phyloP scores from a whole-genome alignment of 2,113 vertebrate genomes.

The Glaucidium brasilianum region DNA sequence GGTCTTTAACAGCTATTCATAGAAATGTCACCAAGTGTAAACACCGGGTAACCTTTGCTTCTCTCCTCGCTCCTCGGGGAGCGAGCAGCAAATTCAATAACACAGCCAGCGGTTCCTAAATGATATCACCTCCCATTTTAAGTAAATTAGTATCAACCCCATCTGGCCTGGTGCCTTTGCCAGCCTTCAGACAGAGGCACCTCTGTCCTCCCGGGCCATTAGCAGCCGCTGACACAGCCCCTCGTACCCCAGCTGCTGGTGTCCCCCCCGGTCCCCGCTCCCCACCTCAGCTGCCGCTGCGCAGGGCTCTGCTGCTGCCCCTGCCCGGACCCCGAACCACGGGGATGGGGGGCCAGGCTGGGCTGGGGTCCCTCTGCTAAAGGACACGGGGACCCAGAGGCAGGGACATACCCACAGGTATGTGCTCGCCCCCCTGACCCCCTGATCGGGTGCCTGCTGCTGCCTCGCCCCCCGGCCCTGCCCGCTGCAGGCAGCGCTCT shows the following conservation, averaged over 20 bases:
- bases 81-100: neutral
- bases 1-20: slow-evolving; percentile 32
- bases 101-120: neutral
- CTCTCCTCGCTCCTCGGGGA: neutral
- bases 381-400: neutral
- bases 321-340: rapidly evolving
- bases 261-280: neutral
- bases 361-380: neutral
- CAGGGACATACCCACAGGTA: neutral
- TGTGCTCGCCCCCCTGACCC: rapidly evolving
- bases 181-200: rapidly evolving
- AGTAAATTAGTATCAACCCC: neutral
- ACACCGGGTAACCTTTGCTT: slow-evolving; percentile 34
- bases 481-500: neutral
- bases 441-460: neutral
- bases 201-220: neutral
- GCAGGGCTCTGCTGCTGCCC: neutral
- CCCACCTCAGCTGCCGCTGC: neutral
- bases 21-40: slow-evolving; percentile 52
- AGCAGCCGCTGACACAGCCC: neutral
- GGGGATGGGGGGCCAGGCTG: neutral
- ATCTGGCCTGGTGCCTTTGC: neutral
- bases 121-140: neutral
- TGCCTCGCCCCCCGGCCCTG: neutral
- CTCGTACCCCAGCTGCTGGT: rapidly evolving